These are phyloP conservation scores for Enteromius treurensis DNA, from an alignment of 2,797 vertebrate species.

Conservation along the genomic window DNA sequence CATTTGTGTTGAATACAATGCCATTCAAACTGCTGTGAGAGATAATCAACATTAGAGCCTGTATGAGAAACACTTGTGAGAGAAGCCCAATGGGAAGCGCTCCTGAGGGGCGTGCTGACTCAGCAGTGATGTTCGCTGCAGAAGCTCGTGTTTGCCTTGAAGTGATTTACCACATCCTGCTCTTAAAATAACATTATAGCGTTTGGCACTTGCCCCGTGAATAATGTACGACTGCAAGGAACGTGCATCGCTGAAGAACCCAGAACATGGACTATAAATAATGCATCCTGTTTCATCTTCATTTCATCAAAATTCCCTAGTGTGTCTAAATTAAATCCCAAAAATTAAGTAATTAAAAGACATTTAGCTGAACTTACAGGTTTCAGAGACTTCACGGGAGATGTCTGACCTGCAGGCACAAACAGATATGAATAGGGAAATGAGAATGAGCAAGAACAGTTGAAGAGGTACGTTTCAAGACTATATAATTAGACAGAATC, in stretches of 20 bases:
- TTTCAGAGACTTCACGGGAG: constrained; percentile 90
- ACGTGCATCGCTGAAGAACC: constrained; percentile 37
- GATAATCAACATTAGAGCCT: background rate
- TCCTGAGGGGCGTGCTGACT: constrained; percentile 28
- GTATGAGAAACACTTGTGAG: constrained; percentile 12
- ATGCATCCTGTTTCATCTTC: constrained; percentile 58
- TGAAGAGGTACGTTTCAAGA: constrained; percentile 1
- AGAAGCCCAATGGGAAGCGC: background rate
- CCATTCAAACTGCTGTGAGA: background rate
- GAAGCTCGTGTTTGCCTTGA: constrained; percentile 66
- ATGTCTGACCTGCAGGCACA: constrained; percentile 87
- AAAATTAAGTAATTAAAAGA: constrained; percentile 57
- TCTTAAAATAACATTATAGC: constrained; percentile 68
- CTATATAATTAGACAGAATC: constrained; percentile 20
- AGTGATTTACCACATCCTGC: constrained; percentile 67
- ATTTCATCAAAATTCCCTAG: constrained; percentile 44
- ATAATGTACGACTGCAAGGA: constrained; percentile 26
- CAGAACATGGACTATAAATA: constrained; percentile 57
- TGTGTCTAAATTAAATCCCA: constrained; percentile 33
- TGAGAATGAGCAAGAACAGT: constrained; percentile 22
- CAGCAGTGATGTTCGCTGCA: constrained; percentile 52
- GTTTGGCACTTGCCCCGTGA: constrained; percentile 15
- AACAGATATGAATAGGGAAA: constrained; percentile 50
- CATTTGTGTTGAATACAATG: background rate
- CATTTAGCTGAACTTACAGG: constrained; percentile 77